Conservation (phyloP, 2,888 invertebrate species). For the Drosophila monieri region DNA sequence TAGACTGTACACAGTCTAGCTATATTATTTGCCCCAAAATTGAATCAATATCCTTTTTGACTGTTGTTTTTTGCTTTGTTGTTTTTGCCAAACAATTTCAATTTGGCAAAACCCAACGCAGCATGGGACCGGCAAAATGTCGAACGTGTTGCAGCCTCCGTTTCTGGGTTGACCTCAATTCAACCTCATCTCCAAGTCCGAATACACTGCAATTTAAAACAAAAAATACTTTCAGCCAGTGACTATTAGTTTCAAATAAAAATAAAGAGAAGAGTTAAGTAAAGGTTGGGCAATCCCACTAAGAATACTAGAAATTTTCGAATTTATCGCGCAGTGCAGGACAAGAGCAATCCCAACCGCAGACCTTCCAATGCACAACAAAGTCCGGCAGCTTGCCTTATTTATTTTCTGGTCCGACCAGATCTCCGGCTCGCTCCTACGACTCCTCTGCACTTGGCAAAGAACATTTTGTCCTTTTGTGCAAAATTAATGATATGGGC, state of each 20-base stretch:
- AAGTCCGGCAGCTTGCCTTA: conserved; percentile 59
- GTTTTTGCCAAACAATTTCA: conserved; percentile 72
- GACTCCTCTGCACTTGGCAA: conserved; percentile 65
- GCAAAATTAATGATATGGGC: conserved; percentile 72
- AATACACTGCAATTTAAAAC: not conserved
- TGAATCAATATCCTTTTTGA: not conserved
- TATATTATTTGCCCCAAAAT: not conserved
- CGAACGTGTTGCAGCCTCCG: conserved; percentile 57
- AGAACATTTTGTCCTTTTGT: conserved; percentile 60
- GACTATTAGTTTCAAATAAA: not conserved
- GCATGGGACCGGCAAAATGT: conserved; percentile 67
- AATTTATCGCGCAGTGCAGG: not conserved
- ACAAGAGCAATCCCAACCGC: conserved; percentile 33
- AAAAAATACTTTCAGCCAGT: not conserved
- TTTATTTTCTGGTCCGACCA: conserved; percentile 66
- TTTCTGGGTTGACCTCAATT: conserved; percentile 13
- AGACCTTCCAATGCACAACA: conserved; percentile 67
- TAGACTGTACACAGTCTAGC: too few relatives aligned
- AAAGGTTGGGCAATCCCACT: too few relatives aligned
- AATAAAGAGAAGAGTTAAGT: not conserved
- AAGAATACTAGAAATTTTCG: not conserved
- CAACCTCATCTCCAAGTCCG: conserved; percentile 12
- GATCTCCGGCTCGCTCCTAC: conserved; percentile 34
- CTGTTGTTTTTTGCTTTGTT: conserved; percentile 12
- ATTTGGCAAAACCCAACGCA: conserved; percentile 70